Evolutionary conservation across 2,888 invertebrate species (phyloP).

Genomic region (Eumacrocentrus americanus): DNA sequence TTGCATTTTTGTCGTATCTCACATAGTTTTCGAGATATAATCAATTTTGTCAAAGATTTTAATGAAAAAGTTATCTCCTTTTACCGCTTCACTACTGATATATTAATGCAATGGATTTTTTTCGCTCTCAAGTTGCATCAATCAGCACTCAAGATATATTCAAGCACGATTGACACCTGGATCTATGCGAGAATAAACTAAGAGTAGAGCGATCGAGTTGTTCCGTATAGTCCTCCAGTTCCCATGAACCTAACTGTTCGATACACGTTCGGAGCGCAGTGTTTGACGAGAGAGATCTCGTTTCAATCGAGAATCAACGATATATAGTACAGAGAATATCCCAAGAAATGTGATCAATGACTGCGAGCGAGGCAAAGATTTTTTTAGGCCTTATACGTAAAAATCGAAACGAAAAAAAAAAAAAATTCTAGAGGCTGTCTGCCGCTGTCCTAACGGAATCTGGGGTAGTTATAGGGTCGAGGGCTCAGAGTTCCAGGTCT

Average conservation of each 20-base stretch:
- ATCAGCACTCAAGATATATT: neutral
- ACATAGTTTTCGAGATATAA: no score
- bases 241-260: constrained; percentile 57
- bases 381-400: no score
- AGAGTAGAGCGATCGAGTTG: constrained; percentile 18
- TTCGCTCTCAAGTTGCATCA: neutral
- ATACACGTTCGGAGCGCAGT: constrained; percentile 36
- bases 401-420: constrained; percentile 36
- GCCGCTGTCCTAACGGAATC: constrained; percentile 55
- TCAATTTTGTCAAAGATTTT: no score
- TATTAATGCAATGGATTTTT: neutral
- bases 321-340: constrained; percentile 27
- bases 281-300: constrained; percentile 57
- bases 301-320: constrained; percentile 52
- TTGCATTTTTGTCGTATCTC: no score
- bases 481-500: constrained; percentile 20
- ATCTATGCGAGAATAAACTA: constrained; percentile 12
- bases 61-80: no score
- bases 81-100: neutral
- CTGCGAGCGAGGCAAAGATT: constrained; percentile 41
- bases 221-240: constrained; percentile 32
- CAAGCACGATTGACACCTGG: constrained; percentile 20
- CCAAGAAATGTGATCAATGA: constrained; percentile 33
- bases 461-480: constrained; percentile 44
- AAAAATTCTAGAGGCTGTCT: constrained; percentile 26